Evolutionary conservation across 2,888 invertebrate genomes (phyloP).

Genomic region (Cerceris rybyensis): DNA sequence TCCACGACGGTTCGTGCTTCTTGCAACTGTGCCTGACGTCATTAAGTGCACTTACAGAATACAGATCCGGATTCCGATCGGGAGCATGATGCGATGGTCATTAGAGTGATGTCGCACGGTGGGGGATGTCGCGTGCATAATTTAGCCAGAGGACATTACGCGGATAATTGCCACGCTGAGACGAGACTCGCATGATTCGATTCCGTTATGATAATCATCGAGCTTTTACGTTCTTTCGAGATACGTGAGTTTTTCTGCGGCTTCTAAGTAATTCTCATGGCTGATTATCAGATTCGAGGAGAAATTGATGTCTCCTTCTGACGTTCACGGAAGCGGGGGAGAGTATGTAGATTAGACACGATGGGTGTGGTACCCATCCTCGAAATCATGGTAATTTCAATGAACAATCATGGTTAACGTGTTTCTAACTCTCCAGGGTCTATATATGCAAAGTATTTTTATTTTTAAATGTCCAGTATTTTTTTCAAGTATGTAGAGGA

Average conservation of each 20-base stretch:
- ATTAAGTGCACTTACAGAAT: constrained; percentile 23
- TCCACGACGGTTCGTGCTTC: not conserved
- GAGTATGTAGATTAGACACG: too few relatives aligned
- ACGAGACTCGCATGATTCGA: constrained; percentile 22
- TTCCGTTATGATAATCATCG: constrained; percentile 19
- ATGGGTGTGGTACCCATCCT: too few relatives aligned
- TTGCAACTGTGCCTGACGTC: constrained; percentile 38
- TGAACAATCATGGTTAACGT: not conserved
- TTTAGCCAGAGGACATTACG: constrained; percentile 37
- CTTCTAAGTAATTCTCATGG: too few relatives aligned
- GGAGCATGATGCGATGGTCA: constrained; percentile 47
- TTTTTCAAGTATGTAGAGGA: too few relatives aligned
- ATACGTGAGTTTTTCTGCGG: not conserved
- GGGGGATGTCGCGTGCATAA: constrained; percentile 35
- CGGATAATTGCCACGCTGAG: constrained; percentile 34
- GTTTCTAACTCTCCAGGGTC: not conserved
- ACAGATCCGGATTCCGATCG: constrained; percentile 64
- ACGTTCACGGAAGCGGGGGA: too few relatives aligned
- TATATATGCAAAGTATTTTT: not conserved
- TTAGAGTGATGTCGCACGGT: constrained; percentile 33
- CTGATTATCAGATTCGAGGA: too few relatives aligned
- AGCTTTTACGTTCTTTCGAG: constrained; percentile 5
- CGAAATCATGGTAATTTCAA: not conserved
- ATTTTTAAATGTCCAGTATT: too few relatives aligned
- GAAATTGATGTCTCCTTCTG: too few relatives aligned